A percentile compares a stretch with the other conserved stretches of the same genome.
Conservation (phyloP, 2,797 vertebrate genomes). For the Cossypha polioptera region DNA sequence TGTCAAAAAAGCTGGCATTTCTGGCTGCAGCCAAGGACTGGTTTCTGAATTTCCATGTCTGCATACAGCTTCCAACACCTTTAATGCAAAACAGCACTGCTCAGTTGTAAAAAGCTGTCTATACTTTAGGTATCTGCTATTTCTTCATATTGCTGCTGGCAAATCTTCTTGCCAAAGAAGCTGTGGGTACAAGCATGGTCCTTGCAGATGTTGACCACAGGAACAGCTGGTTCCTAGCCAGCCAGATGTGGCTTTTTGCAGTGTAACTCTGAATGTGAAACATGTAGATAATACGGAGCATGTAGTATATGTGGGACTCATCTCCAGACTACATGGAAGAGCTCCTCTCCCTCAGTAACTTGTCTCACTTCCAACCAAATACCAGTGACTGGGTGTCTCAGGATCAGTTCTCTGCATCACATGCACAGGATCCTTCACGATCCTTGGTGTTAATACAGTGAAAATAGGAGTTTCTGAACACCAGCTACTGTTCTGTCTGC, state of each 20-base stretch:
- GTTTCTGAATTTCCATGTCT: neutral
- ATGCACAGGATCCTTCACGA: neutral
- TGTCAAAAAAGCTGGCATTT: neutral
- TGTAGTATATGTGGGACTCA: neutral
- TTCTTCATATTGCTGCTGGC: neutral
- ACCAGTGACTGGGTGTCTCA: neutral
- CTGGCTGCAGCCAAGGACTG: neutral
- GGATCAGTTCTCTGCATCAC: neutral
- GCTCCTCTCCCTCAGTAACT: neutral
- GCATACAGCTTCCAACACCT: neutral
- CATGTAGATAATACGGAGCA: no score
- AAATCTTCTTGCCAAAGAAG: neutral
- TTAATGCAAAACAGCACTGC: neutral
- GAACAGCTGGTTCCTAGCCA: neutral
- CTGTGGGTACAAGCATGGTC: neutral
- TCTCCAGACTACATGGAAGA: neutral
- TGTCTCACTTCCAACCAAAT: neutral
- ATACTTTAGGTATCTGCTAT: neutral
- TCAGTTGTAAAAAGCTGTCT: neutral
- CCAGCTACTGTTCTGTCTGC: neutral
- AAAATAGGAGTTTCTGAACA: neutral
- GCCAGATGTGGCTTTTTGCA: neutral
- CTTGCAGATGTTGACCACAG: neutral
- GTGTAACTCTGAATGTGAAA: neutral
- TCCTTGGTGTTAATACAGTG: neutral